Evolutionary conservation across 1,140 invertebrate species (phyloP).

Genomic region (Meloidogyne floridensis): DNA sequence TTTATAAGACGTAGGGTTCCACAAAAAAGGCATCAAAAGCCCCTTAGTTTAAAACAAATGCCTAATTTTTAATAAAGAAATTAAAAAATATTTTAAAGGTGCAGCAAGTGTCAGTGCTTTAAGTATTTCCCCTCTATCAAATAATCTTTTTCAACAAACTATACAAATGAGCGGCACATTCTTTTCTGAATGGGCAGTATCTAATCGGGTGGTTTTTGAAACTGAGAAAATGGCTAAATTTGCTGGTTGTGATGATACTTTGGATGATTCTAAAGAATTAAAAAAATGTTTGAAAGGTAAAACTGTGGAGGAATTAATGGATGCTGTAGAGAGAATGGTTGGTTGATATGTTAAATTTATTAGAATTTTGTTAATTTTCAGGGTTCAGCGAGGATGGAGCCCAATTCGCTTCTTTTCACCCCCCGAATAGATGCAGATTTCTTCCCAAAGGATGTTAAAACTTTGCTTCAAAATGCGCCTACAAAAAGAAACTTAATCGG

Average conservation of each 20-base stretch:
- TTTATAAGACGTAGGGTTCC: too few relatives aligned
- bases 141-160: constrained; percentile 34
- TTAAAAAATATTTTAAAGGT: neutral
- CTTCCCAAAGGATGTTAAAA: constrained; percentile 32
- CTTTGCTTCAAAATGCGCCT: constrained; percentile 35
- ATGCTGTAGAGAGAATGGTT: constrained; percentile 35
- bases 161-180: constrained; percentile 44
- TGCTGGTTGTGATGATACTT: constrained; percentile 26
- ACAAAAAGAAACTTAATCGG: constrained; percentile 27
- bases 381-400: constrained; percentile 5
- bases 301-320: constrained; percentile 29
- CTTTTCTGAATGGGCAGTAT: constrained; percentile 35
- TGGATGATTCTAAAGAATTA: constrained; percentile 25
- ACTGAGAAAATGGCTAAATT: constrained; percentile 42
- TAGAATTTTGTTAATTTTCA: neutral
- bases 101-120: constrained; percentile 35
- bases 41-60: too few relatives aligned
- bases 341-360: neutral
- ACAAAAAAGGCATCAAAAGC: too few relatives aligned
- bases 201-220: constrained; percentile 19
- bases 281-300: constrained; percentile 41
- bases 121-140: constrained; percentile 25
- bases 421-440: constrained; percentile 47
- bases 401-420: constrained; percentile 18
- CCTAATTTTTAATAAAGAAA: too few relatives aligned